These are phyloP conservation scores for Hermetia illucens DNA, from an alignment of 1,140 invertebrate genomes.

Conservation along the genomic window DNA sequence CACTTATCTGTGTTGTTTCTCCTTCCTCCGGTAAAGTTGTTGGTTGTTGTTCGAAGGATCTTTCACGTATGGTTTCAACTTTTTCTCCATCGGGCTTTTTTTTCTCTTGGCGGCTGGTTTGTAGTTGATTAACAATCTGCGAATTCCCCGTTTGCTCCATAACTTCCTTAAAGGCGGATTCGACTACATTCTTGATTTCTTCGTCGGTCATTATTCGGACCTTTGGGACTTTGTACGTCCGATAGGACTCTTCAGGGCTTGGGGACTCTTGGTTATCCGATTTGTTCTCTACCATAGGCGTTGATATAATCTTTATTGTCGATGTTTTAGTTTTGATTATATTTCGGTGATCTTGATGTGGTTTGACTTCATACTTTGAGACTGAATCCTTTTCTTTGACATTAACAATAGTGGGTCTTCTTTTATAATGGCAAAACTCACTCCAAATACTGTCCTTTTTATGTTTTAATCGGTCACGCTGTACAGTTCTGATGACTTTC, in stretches of 20 bases:
- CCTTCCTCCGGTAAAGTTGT: too few relatives aligned
- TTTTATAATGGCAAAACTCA: neutral
- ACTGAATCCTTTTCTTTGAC: neutral
- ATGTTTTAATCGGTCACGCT: neutral
- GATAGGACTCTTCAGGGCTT: neutral
- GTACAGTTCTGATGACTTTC: neutral
- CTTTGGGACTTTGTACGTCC: neutral
- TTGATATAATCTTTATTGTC: neutral
- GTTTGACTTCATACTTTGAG: neutral
- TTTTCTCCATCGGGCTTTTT: too few relatives aligned
- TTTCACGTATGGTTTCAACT: too few relatives aligned
- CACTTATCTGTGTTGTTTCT: too few relatives aligned
- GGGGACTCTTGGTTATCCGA: neutral
- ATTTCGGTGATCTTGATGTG: neutral
- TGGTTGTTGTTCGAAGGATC: too few relatives aligned
- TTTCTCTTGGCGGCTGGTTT: too few relatives aligned
- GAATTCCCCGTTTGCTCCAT: too few relatives aligned
- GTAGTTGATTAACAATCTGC: too few relatives aligned
- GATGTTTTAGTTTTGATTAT: neutral
- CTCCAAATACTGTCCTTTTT: neutral
- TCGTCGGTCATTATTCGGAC: slow-evolving; percentile 1
- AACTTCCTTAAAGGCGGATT: slow-evolving; percentile 1
- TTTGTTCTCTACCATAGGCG: neutral
- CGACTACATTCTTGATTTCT: neutral
- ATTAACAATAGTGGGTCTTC: neutral